Percentiles rank a stretch among this genome's conserved stretches.
These are phyloP conservation scores for Ganaspis brasiliensis DNA, from an alignment of 2,888 invertebrate species.

Conservation along the genomic window DNA sequence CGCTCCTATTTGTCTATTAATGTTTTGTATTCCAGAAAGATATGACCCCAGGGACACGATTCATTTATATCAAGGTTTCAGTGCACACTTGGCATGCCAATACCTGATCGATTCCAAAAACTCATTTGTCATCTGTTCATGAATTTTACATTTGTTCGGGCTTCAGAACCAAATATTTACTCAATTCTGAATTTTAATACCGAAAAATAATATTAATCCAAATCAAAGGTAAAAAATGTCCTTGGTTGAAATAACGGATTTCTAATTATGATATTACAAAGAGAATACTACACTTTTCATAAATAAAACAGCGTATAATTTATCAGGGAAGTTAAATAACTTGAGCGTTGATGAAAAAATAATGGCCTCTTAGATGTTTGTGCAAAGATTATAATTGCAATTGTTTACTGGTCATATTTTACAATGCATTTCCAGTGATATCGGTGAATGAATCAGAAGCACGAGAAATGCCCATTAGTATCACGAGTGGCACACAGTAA, in stretches of 20 bases:
- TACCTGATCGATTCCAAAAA: constrained; percentile 74
- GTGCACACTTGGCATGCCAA: constrained; percentile 73
- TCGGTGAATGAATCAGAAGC: constrained; percentile 67
- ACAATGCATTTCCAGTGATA: constrained; percentile 68
- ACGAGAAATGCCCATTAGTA: constrained; percentile 68
- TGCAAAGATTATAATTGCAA: constrained; percentile 69
- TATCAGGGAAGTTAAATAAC: too few species aligned
- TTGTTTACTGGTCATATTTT: constrained; percentile 65
- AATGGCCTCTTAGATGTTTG: background rate
- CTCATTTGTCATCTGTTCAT: constrained; percentile 73
- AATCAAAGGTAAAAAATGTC: too few species aligned
- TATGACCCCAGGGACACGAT: constrained; percentile 76
- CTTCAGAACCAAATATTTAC: too few species aligned
- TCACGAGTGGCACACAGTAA: background rate
- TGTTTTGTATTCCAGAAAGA: constrained; percentile 77
- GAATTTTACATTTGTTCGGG: constrained; percentile 9
- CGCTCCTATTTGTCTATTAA: constrained; percentile 77
- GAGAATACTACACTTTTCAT: too few species aligned
- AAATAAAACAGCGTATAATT: too few species aligned
- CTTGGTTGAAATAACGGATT: too few species aligned
- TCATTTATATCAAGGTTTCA: constrained; percentile 75
- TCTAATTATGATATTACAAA: too few species aligned
- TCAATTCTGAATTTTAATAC: too few species aligned
- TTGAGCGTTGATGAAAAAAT: background rate
- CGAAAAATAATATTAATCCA: too few species aligned